These are phyloP conservation scores for Hirtodrosophila trivittata DNA, from an alignment of 2,888 invertebrate genomes.

Conservation along the genomic window DNA sequence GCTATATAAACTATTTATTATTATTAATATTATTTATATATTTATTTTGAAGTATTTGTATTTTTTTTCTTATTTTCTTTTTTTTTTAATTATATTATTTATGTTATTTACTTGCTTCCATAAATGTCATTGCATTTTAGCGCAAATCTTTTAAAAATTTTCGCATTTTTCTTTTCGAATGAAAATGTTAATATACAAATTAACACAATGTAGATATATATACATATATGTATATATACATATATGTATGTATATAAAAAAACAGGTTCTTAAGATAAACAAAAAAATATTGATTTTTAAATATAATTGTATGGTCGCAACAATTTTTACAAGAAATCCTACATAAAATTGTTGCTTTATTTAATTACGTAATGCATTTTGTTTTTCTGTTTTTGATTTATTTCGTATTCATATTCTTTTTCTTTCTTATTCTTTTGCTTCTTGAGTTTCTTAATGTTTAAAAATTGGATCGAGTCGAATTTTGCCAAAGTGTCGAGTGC, in stretches of 20 bases:
- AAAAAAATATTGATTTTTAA: constrained; percentile 43
- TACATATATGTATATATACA: constrained; percentile 14
- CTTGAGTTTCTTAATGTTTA: constrained; percentile 45
- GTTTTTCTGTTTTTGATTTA: constrained; percentile 8
- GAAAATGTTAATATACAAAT: constrained; percentile 60
- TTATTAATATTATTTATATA: constrained; percentile 54
- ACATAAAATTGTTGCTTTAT: constrained; percentile 50
- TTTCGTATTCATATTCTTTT: constrained; percentile 1
- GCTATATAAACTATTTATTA: constrained; percentile 74
- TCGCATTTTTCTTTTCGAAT: constrained; percentile 28
- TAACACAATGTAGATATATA: constrained; percentile 43
- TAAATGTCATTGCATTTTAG: constrained; percentile 6
- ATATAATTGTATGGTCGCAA: constrained; percentile 48
- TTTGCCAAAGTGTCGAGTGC: constrained; percentile 65
- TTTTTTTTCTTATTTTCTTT: constrained; percentile 5
- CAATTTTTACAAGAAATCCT: constrained; percentile 62
- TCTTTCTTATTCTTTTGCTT: constrained; percentile 15
- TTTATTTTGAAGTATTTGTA: constrained; percentile 52
- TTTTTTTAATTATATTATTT: constrained; percentile 11
- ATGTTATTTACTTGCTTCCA: constrained; percentile 6
- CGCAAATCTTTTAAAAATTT: neutral
- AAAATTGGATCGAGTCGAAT: constrained; percentile 49
- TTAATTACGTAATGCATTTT: constrained; percentile 42
- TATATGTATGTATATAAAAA: constrained; percentile 28
- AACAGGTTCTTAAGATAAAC: constrained; percentile 56